Evolutionary conservation across 2,113 vertebrate genomes (phyloP).

Genomic region (Gnathonemus longibarbis): DNA sequence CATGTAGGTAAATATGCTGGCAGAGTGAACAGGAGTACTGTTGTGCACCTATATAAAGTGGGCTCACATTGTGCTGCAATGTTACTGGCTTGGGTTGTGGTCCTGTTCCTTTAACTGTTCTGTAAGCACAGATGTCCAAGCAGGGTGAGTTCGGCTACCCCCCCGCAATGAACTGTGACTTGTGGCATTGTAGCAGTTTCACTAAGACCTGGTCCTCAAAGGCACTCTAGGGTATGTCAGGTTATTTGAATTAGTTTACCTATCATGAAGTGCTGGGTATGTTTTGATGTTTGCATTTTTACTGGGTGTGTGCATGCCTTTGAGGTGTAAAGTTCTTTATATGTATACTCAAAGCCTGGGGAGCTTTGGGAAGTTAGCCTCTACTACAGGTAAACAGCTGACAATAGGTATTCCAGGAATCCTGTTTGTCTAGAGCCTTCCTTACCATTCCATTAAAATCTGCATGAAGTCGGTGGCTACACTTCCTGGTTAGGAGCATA

Average conservation of each 20-base stretch:
- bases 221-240: not conserved
- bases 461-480: not conserved
- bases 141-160: not conserved
- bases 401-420: not conserved
- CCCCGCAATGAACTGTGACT: not conserved
- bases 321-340: not conserved
- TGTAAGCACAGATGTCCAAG: not conserved
- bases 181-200: not conserved
- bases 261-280: not conserved
- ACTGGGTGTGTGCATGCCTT: not conserved
- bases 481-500: not conserved
- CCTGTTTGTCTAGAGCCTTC: not conserved
- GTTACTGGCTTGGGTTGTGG: not conserved
- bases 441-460: not conserved
- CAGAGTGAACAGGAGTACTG: not conserved
- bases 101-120: not conserved
- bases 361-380: not conserved
- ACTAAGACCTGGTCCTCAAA: not conserved
- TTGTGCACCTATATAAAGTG: not conserved
- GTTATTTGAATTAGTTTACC: not conserved
- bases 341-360: not conserved
- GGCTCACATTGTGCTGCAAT: not conserved
- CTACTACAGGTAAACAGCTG: not conserved
- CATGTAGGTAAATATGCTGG: not conserved
- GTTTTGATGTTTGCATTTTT: not conserved